Base-by-base conservation (phyloP, 2,888 invertebrate genomes). In the Lycophotia porphyrea region DNA sequence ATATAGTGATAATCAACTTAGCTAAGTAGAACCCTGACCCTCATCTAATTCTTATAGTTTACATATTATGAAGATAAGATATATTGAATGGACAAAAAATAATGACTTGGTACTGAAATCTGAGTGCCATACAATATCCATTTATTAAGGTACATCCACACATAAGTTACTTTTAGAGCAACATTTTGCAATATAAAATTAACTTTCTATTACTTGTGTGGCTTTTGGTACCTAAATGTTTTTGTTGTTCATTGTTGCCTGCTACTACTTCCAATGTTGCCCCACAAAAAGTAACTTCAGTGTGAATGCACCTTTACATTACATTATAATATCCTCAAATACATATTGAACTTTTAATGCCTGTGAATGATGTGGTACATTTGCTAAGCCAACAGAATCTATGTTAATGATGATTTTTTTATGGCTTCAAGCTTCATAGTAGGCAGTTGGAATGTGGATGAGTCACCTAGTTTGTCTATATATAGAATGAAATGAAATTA, bases 401-500 rank as follows among this genome's bases (percentile, higher is more conserved):
- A 78, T 74, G 63, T 72, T 66, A 63, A 85, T 76, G 66, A 71
- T 77, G 55, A 70, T 67, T 77, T 85, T 78, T 80, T 75, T 87
- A 87, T 84, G 86, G 82, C 81, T 87, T 85, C 84, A 71, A 78
- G 66, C 76, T 77, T 78, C 74, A 69, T 67, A 47, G 49, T 71
- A 71, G 58, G 55, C 66, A 63, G 68, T 64, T 80, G 89, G 88
- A 85, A 89, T 88, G 86, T 55, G 34, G 66, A 74, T 89, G 90
- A 90, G 71, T 90, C 90, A 78, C 64, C 67, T 61, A 61, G 69
- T 55, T 61, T 63, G 49, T 74, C 76, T 77, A 73, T 55, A 74
- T 31, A 80, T 84, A 85, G 78, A 85, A 87, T 88, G 83, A 76
- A 87, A 87, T 87, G 81, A 87, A 87, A 88, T 88, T 88, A 91